These are phyloP conservation scores for Heliocidaris erythrogramma DNA, from an alignment of 35 echinoderm and acorn worm genomes.

Conservation along the genomic window DNA sequence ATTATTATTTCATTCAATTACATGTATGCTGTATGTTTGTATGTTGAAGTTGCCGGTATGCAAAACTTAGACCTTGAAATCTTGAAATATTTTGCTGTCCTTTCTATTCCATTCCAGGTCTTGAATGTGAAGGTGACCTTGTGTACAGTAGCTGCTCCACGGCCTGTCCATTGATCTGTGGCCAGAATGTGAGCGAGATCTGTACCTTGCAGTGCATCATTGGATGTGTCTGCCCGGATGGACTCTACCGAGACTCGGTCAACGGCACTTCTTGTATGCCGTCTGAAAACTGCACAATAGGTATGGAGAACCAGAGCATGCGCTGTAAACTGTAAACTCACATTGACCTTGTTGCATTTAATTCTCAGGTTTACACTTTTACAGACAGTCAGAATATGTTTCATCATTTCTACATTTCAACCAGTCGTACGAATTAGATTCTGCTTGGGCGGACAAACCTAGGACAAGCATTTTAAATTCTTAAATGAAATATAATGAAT, in stretches of 20 bases:
- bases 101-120: neutral
- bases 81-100: neutral
- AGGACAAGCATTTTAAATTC: neutral
- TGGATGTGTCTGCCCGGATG: constrained; percentile 19
- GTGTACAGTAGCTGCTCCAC: neutral
- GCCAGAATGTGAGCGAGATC: neutral
- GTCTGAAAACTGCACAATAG: neutral
- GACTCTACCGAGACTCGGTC: constrained; percentile 17
- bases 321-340: no score
- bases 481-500: no score
- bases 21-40: no score
- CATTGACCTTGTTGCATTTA: no score
- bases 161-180: constrained; percentile 38
- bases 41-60: no score
- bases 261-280: constrained; percentile 19
- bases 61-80: neutral
- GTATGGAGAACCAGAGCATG: neutral
- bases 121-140: constrained; percentile 26
- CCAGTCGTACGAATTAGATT: no score
- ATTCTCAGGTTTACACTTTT: no score
- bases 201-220: neutral
- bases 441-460: no score
- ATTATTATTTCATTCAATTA: no score
- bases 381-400: no score
- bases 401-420: no score